These are phyloP conservation scores for Lepidiolamprologus cunningtoni DNA, from an alignment of 2,113 vertebrate species.

Conservation along the genomic window DNA sequence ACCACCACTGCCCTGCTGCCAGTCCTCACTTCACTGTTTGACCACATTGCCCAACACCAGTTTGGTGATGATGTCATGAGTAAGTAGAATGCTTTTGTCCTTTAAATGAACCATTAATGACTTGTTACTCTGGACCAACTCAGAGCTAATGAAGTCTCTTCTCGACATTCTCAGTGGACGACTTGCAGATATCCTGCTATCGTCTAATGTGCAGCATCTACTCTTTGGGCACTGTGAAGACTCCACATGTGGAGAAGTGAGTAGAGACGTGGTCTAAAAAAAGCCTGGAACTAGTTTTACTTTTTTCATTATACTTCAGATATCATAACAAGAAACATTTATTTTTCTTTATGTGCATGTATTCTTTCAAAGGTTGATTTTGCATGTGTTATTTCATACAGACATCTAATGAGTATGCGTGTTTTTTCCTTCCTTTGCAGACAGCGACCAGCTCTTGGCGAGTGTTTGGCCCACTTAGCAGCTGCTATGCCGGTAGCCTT, in stretches of 20 bases:
- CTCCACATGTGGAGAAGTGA: slow-evolving; percentile 85
- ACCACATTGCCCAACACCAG: slow-evolving; percentile 90
- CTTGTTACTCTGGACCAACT: not conserved
- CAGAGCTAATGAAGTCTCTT: not conserved
- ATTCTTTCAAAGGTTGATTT: not conserved
- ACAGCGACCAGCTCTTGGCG: slow-evolving; percentile 85
- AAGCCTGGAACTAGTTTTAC: not conserved
- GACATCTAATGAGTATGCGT: not conserved
- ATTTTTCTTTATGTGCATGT: not conserved
- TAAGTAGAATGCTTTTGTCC: slow-evolving; percentile 44
- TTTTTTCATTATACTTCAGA: not conserved
- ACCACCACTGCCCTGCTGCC: slow-evolving; percentile 87
- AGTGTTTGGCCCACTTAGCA: slow-evolving; percentile 87
- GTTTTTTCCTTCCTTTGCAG: slow-evolving; percentile 47
- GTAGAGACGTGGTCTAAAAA: not conserved
- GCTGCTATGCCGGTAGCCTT: slow-evolving; percentile 92
- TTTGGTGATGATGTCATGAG: slow-evolving; percentile 91
- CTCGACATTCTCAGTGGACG: slow-evolving; percentile 76
- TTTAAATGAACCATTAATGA: fast-evolving
- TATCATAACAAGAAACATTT: not conserved
- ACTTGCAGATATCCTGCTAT: slow-evolving; percentile 92
- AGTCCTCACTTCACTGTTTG: slow-evolving; percentile 87
- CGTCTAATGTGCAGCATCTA: slow-evolving; percentile 92
- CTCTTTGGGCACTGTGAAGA: slow-evolving; percentile 87
- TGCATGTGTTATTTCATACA: not conserved